Evolutionary conservation across 1,140 invertebrate species (phyloP), one percentile per base, ranked within the genome.

Genomic region (Drosophila santomea): DNA sequence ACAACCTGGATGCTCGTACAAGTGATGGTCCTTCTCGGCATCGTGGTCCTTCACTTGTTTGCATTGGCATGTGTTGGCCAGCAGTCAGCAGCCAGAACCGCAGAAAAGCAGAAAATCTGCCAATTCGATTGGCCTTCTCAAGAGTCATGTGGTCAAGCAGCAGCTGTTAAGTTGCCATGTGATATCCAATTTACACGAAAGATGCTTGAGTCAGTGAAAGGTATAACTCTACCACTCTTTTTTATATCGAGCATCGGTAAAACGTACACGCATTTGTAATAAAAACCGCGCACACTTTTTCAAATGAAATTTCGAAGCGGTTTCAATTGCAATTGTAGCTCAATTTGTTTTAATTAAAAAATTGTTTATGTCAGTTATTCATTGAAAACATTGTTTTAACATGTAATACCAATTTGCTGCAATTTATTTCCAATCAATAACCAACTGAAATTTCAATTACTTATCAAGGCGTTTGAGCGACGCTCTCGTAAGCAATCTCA

Each of bases 41-140:
- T 17, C 17, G 17, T 57, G 51, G 44, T 52, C 41, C 23, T 54
- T 8, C 8, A 8, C 50, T 59, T 80, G 60, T 74, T 67, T 66
- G 56, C 35, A 50, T 54, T 58, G 51, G 44, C 62, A 64, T 57
- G 61, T 64, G 58, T 58, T 54, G 47, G 25, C 25, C 47, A 14
- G 25, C 55, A 47, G 50, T 20, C 20, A 8, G 15, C 20, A 20
- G 20, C 2, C 20, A 59, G 35, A 62, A 75, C 77, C 72, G 64
- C 78, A 76, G 44, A 41, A 74, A 55, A 60, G 59, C 78, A 72
- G 44, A 41, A 63, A 55, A 63, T 44, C 62, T 50, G 45, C 47
- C 44, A 52, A 25, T 52, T 15, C 32, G 25, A 66, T 51, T 51
- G 32, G 12, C 15, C 38, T 52, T 11, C 38, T 41, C 41, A 43